Conservation (phyloP, 2,888 invertebrate genomes). For the Ophion slaviceki region DNA sequence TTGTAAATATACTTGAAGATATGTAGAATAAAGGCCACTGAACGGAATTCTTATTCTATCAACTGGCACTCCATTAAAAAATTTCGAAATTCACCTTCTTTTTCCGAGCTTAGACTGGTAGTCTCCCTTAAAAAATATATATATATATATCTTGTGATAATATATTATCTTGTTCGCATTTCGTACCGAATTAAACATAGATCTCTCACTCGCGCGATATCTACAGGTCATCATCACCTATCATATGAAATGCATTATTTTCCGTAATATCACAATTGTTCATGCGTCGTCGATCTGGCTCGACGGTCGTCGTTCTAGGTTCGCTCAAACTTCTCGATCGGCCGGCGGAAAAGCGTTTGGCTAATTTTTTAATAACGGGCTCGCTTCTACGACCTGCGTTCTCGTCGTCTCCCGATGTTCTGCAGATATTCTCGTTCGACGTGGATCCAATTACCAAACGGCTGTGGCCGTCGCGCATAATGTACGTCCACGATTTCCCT, state of each 20-base stretch:
- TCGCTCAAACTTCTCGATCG: conserved; percentile 88
- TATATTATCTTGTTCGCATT: conserved; percentile 11
- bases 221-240: conserved; percentile 96
- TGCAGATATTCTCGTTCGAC: conserved; percentile 85
- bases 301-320: conserved; percentile 65
- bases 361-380: conserved; percentile 90
- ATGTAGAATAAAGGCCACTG: not conserved
- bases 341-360: conserved; percentile 88
- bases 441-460: conserved; percentile 86
- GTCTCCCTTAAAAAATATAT: not conserved
- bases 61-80: not conserved
- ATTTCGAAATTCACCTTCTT: too few relatives aligned
- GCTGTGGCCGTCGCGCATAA: conserved; percentile 90
- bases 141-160: conserved; percentile 35
- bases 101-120: not conserved
- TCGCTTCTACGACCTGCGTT: conserved; percentile 81
- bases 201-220: conserved; percentile 30
- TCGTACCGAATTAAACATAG: conserved; percentile 8
- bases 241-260: conserved; percentile 97
- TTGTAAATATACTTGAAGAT: not conserved
- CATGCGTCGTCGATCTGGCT: conserved; percentile 72
- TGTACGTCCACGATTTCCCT: conserved; percentile 87
- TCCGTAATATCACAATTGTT: conserved; percentile 89
- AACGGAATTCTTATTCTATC: not conserved
- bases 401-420: conserved; percentile 69